Base-by-base conservation (phyloP, 1,140 invertebrate species). In the Homalodisca vitripennis region DNA sequence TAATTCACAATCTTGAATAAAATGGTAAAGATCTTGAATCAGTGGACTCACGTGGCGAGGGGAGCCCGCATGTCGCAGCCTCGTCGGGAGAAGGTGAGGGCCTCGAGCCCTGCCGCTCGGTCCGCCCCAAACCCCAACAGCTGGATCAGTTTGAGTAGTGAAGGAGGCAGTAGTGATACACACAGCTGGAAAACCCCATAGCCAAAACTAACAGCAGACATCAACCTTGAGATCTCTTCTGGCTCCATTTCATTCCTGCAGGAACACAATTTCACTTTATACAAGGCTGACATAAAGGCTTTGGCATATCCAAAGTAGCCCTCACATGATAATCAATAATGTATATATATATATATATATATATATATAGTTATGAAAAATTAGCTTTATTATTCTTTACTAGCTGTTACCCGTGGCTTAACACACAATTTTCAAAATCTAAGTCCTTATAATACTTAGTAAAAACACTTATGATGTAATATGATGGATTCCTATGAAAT, bases 61-160 rank as follows among this genome's bases (percentile, higher is more conserved):
- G 89, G 89, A 24, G 88, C 88, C 65, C 88, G 82, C 88, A 91
- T 90, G 74, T 90, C 89, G 30, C 82, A 78, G 27, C 87, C 87
- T 20, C 83, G 78, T 69, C 88, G 83, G 2, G 88, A 83, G 75
- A 85, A 88, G 81, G 87, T 85, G 3, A 92, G 79, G 20, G 87
- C 86, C 1, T 81, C 76, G 1, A 91, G 77, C 6, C 88, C 89
- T 3, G 81, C 80, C 46, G 82, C 79, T 70, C 88, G 79, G 72
- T 90, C 87, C 0, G 88, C 88, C 66, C 88, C 84, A 76, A 92
- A 89, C n/a, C 89, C 89, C 68, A 92, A 78, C 75, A 92, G 83
- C 72, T 88, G 86, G 1, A 88, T 88, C 14, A 90, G 74, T 72
- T 85, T 86, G 1, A 90, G 75, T 20, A 91, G 76, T 14, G 88